Base-by-base conservation (phyloP, 2,113 vertebrate species). In the Recurvirostra avosetta region DNA sequence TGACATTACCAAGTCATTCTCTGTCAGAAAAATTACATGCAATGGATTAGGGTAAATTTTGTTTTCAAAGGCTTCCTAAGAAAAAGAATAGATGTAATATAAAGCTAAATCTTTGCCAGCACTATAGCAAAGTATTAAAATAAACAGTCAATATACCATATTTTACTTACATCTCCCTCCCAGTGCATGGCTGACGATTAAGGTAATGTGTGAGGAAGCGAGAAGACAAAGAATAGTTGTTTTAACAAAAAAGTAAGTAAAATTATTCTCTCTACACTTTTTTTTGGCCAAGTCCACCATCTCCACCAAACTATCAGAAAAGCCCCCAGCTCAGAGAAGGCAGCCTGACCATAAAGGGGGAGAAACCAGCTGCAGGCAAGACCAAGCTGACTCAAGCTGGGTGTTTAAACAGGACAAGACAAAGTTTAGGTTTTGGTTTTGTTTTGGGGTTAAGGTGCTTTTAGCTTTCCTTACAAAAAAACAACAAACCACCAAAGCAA, bases 11-110 rank as follows among this genome's bases (percentile, higher is more conserved):
- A 45, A 93, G 16, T 53, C n/a, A 70, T 50, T 65, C 83, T 80
- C 86, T 61, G 56, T 71, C 67, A 87, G 52, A 79, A 90, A 89
- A 90, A 66, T 47, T 62, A 79, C 56, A 66, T 61, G 22, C 56
- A 47, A 20, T 83, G 67, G 62, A 52, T 70, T 56, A 36, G 25
- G 50, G 25, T 62, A 92, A 83, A 61, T 79, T 65, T 25, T 55
- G 5, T 61, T 86, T 79, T 52, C 40, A 92, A 53, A 90, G 56
- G 12, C 41, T 68, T 83, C 34, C 26, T 50, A 79, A 34, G 52
- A 59, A 77, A 82, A 82, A 40, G 4, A 61, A 72, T 6, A 86
- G 26, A 40, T 36, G 12, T 20, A 81, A 62, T 30, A 55, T 41
- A 74, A 84, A 58, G 10, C 36, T 82, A 61, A 58, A 50, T 47